Evolutionary conservation across 2,113 vertebrate genomes (phyloP), one percentile per base, ranked within the genome.

Genomic region (Myotis lucifugus): DNA sequence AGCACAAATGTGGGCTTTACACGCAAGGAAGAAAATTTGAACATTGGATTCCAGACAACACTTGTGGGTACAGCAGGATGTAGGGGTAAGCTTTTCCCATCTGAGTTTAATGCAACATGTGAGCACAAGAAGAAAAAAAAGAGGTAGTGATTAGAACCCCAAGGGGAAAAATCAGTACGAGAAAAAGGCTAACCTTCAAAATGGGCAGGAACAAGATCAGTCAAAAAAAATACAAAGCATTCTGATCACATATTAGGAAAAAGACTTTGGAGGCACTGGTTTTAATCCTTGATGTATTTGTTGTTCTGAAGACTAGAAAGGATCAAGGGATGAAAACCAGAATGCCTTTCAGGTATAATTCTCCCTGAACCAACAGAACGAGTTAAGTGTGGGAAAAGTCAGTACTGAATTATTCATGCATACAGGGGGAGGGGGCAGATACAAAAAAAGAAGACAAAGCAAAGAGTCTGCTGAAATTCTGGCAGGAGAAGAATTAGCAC

Each of bases 381-480:
- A 95, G 34, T 48, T 48, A 73, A 86, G 48, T 82, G 85, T 95
- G 77, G 78, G 79, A 67, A 74, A 85, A 92, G 52, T 88, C 48
- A 88, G 64, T 70, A 37, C 2, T 89, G 72, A 77, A 98, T 97
- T 98, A 98, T 98, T 98, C 98, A 98, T 98, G 98, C 98, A 98
- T 97, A 98, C 90, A 97, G 56, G 54, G 81, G 78, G 54, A 93
- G 0, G 13, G 13, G 37, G 48, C 73, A 94, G 74, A 92, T 23
- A 46, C 70, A 93, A 92, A 37, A 37, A 85, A 73, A 59, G n/a
- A 19, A 83, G 7, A 94, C 72, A 85, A 84, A 94, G 25, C 8
- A 78, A 42, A 67, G 76, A 67, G 27, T 29, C 37, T 81, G 27
- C 74, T 85, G 83, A 64, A 91, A 89, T 27, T 46, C 23, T 4